These are phyloP conservation scores for Drosophila ohnishii DNA, from an alignment of 1,140 invertebrate species.

Conservation along the genomic window DNA sequence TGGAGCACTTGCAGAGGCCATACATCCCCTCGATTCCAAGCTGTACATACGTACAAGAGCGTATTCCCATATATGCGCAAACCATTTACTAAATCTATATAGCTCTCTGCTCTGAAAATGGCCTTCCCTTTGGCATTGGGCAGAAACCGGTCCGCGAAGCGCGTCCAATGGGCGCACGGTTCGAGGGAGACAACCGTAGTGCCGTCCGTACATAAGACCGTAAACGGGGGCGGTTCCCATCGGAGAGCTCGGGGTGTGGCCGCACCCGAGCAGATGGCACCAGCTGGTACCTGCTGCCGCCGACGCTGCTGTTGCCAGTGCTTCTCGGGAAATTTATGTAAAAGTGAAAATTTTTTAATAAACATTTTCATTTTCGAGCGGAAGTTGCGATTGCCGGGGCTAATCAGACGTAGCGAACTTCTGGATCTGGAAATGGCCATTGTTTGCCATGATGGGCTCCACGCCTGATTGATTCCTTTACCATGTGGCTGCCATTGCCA, in stretches of 20 bases:
- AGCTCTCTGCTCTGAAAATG: slow-evolving; percentile 44
- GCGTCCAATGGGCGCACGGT: slow-evolving; percentile 48
- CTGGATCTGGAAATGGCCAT: slow-evolving; percentile 19
- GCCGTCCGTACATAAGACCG: slow-evolving; percentile 46
- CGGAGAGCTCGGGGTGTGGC: slow-evolving; percentile 60
- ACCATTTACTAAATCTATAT: slow-evolving; percentile 20
- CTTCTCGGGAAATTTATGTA: slow-evolving; percentile 61
- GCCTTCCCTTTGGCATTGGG: slow-evolving; percentile 61
- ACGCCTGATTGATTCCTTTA: slow-evolving; percentile 74
- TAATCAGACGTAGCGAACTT: slow-evolving; percentile 63
- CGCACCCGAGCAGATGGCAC: slow-evolving; percentile 38
- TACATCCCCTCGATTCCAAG: slow-evolving; percentile 20
- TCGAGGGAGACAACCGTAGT: slow-evolving; percentile 59
- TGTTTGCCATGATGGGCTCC: slow-evolving; percentile 48
- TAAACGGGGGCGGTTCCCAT: slow-evolving; percentile 44
- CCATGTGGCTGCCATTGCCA: slow-evolving; percentile 25
- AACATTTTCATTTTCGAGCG: slow-evolving; percentile 76
- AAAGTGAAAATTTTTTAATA: slow-evolving; percentile 81
- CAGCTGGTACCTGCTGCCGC: slow-evolving; percentile 56
- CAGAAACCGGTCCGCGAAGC: slow-evolving; percentile 53
- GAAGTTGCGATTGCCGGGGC: slow-evolving; percentile 59
- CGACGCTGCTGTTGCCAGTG: slow-evolving; percentile 10
- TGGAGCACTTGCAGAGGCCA: slow-evolving; percentile 60
- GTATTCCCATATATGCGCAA: slow-evolving; percentile 13
- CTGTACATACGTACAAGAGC: slow-evolving; percentile 15